These are phyloP conservation scores for Rhinolophus sinicus DNA, from an alignment of 2,113 vertebrate species.

Conservation along the genomic window DNA sequence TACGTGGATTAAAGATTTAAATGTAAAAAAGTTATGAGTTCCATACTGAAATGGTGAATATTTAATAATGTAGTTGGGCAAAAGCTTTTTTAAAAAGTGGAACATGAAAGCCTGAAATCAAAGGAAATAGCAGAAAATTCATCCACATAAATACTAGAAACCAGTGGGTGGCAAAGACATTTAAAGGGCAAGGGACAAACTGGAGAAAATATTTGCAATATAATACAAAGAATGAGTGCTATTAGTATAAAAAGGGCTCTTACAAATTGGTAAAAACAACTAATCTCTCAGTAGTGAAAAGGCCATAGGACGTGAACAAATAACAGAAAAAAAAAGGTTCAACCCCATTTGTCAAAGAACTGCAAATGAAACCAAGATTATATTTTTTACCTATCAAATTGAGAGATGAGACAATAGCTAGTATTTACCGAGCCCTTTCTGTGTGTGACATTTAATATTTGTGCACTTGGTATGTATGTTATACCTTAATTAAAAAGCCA, in stretches of 20 bases:
- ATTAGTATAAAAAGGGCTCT: neutral
- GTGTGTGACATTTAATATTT: neutral
- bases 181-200: neutral
- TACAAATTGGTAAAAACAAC: neutral
- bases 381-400: neutral
- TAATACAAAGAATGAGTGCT: neutral
- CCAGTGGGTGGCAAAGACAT: neutral
- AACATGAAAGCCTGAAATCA: neutral
- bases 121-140: conserved; percentile 10
- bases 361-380: neutral
- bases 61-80: neutral
- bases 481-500: neutral
- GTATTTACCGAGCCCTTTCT: neutral
- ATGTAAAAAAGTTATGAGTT: neutral
- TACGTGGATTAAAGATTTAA: neutral
- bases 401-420: neutral
- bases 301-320: neutral
- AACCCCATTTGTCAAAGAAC: neutral
- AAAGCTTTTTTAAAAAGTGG: neutral
- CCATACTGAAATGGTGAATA: neutral
- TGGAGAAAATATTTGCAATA: neutral
- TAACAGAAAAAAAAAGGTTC: neutral
- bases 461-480: neutral
- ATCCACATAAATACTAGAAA: neutral
- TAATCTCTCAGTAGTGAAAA: neutral